Evolutionary conservation across 2,797 vertebrate species (phyloP), one percentile per base, ranked within the genome.

Genomic region (Argentina silus): DNA sequence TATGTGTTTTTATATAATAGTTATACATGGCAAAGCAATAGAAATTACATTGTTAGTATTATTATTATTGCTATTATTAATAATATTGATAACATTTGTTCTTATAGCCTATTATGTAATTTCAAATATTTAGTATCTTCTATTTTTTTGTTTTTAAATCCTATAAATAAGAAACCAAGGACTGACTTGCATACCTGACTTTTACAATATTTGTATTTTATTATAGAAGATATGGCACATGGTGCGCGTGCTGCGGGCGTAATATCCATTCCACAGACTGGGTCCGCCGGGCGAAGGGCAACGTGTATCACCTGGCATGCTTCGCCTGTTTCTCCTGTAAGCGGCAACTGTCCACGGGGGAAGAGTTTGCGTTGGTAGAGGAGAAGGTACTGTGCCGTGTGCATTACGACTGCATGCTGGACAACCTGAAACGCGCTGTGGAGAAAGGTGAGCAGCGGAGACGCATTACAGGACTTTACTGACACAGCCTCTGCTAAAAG

Each of bases 291-390:
- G 98, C 97, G 0, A 98, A 97, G 36, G 97, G 97, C 0, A 97
- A 95, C 1, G 96, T 98, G 0, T 99, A 98, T 48, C 98, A 99
- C 88, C 81, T 99, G 93, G 97, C 97, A 0, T 99, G 98, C 81
- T 99, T 99, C 21, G 97, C 97, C 1, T 99, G 98, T 90, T 98
- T 97, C 89, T 97, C 96, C 82, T 99, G 98, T 90, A 98, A 98
- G 77, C 91, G 97, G 14, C 98, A 99, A 82, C 96, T 99, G 27
- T 96, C 96, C 7, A 99, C 97, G 0, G 98, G 98, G 48, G 98
- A 99, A 85, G 96, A 99, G 91, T 98, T 99, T 23, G 97, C 96
- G 6, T 78, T 99, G 92, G 96, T 98, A 4, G 97, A 98, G 87
- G 96, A 97, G 76, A 97, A 97, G 70, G 96, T 98, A 71, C 94